phyloP scores from a whole-genome alignment of 30 jellyfish, hydroid and myxozoan species.

The Calvadosia cruxmelitensis region DNA sequence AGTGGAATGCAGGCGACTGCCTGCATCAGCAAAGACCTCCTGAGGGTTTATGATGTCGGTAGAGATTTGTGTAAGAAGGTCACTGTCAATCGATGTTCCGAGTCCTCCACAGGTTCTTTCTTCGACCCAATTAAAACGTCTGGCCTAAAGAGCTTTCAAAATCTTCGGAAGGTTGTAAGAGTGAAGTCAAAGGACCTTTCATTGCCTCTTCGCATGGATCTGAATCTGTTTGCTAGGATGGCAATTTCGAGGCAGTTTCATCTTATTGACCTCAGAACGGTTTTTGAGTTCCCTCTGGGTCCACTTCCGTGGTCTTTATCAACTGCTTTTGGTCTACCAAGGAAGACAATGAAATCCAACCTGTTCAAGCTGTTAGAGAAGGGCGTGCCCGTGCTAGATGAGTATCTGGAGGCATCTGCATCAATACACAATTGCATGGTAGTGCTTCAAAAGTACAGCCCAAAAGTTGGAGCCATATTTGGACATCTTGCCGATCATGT shows the following conservation, averaged over 20 bases:
- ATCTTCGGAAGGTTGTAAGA: slow-evolving; percentile 11
- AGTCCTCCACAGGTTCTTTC: background rate
- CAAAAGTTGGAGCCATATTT: background rate
- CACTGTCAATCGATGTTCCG: slow-evolving; percentile 14
- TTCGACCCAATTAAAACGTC: slow-evolving; percentile 27
- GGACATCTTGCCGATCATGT: background rate
- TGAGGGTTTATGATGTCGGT: slow-evolving; percentile 5
- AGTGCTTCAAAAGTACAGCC: slow-evolving; percentile 25
- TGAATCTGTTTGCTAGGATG: slow-evolving; percentile 12
- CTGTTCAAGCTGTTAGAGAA: background rate
- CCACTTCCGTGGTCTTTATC: slow-evolving; percentile 28
- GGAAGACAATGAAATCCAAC: slow-evolving; percentile 16
- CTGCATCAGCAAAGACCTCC: slow-evolving; percentile 17
- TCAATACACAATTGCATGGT: slow-evolving; percentile 20
- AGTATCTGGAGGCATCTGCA: slow-evolving; percentile 21
- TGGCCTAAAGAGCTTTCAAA: slow-evolving; percentile 9
- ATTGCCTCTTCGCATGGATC: slow-evolving; percentile 4
- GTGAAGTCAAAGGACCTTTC: slow-evolving; percentile 2
- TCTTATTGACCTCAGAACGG: slow-evolving; percentile 12
- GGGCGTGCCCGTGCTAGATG: slow-evolving; percentile 6
- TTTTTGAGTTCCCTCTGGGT: slow-evolving; percentile 21
- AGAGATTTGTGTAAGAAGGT: slow-evolving; percentile 9
- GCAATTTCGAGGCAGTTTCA: slow-evolving; percentile 17
- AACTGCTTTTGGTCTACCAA: slow-evolving; percentile 20
- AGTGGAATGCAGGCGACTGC: slow-evolving; percentile 23